Evolutionary conservation across 2,888 invertebrate genomes (phyloP), one percentile per base, ranked within the genome.

Genomic region (Calameuta idolon): DNA sequence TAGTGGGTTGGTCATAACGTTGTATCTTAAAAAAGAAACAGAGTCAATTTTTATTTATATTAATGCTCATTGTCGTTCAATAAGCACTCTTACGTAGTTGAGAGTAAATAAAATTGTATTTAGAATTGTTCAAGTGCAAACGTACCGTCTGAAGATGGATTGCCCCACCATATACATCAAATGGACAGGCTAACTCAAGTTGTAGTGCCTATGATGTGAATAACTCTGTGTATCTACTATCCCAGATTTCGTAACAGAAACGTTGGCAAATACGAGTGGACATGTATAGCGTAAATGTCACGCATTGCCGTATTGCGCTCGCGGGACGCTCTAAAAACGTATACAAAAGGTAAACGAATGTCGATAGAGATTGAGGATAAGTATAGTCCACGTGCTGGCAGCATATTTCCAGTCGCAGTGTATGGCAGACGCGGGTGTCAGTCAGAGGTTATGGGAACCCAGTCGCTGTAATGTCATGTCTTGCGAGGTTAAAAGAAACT

Each of bases 321-420:
- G 23, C 23, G 55, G 55, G 55, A 23, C 55, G 55, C 23, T 55
- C 55, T 55, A 23, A 55, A 55, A 55, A 23, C 76, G 75, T 77
- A 79, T 79, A 81, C 75, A 78, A 82, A 81, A 83, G 82, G 79
- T 78, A 80, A 85, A 81, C 80, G 80, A 79, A 80, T 73, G 81
- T 77, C 80, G 81, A 75, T 83, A 80, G 83, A 55, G 23, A 85
- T 85, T 80, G 75, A 73, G 79, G 85, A 85, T 85, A 85, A 85
- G 83, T 83, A 81, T 76, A 85, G 83, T 80, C 80, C 83, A 81
- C 81, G 83, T 80, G 83, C 80, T 81, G 77, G 75, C 83, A 77
- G 78, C 80, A 80, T 85, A 55, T 55, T 55, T 55, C 9, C 23
- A 55, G 55, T 55, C 55, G 55, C 23, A 1, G 9, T 55, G 23